Conservation (phyloP, 2,797 vertebrate species). For the Phataginus tricuspis region DNA sequence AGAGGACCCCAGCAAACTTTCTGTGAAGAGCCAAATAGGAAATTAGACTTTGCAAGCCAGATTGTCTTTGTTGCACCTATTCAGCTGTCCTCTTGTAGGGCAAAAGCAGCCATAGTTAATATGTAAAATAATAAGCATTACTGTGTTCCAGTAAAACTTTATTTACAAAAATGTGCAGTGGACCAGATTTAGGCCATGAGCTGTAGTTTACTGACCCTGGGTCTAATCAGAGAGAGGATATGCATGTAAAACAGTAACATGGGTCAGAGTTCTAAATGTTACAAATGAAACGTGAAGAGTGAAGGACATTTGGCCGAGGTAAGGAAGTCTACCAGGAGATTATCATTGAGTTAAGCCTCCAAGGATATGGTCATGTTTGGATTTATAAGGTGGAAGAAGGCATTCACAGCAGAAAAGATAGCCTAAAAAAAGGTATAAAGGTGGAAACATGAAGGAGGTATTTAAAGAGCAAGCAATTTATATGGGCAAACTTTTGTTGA, state of each 20-base stretch:
- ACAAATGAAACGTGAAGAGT: slow-evolving; percentile 12
- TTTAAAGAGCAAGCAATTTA: slow-evolving; percentile 10
- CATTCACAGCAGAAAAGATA: not conserved
- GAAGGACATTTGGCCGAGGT: not conserved
- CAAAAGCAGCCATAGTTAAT: slow-evolving; percentile 1
- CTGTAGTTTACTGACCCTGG: not conserved
- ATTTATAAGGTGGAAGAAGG: not conserved
- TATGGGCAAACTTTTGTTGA: not conserved
- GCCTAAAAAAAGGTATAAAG: slow-evolving; percentile 4
- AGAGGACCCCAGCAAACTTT: not conserved
- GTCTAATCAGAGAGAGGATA: not conserved
- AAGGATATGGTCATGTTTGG: not conserved
- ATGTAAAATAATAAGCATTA: not conserved
- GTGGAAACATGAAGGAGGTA: not conserved
- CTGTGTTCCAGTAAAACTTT: slow-evolving; percentile 18
- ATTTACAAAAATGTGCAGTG: not conserved
- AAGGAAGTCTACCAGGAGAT: not conserved
- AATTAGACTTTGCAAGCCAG: not conserved
- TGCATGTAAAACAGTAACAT: not conserved
- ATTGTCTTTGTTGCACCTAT: not conserved
- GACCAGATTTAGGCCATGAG: not conserved
- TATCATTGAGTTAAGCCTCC: not conserved
- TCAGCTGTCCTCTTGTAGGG: not conserved
- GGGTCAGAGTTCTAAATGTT: not conserved
- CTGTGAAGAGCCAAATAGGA: not conserved